Evolutionary conservation across 2,797 vertebrate genomes (phyloP).

Genomic region (Ptychobarbus kaznakovi): DNA sequence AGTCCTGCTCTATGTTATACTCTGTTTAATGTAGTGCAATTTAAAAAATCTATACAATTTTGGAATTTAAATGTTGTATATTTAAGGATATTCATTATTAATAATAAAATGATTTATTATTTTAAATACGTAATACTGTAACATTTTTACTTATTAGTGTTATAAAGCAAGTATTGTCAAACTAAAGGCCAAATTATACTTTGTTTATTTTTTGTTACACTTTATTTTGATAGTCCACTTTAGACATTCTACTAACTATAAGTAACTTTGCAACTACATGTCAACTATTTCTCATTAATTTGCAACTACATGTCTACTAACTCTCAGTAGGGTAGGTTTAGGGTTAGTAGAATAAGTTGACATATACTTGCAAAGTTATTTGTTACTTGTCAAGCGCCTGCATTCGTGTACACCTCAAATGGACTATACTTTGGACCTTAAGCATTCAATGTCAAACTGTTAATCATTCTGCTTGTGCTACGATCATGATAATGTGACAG

Average conservation of each 20-base stretch:
- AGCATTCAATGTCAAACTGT: background rate
- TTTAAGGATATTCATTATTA: background rate
- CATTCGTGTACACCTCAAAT: background rate
- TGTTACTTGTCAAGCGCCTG: too few species aligned
- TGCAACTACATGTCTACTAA: too few species aligned
- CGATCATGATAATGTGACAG: background rate
- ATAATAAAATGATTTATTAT: background rate
- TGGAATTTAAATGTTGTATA: background rate
- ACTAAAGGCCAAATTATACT: background rate
- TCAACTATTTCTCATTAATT: too few species aligned
- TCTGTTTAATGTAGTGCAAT: background rate
- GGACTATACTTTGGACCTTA: background rate
- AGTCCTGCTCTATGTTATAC: background rate
- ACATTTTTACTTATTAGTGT: background rate
- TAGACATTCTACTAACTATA: too few species aligned
- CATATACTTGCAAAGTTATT: too few species aligned
- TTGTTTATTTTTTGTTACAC: too few species aligned
- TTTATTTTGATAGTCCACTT: too few species aligned
- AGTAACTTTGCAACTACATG: too few species aligned
- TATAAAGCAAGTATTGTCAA: background rate
- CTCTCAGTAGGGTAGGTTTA: too few species aligned
- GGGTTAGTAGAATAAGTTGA: too few species aligned
- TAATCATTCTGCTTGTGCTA: background rate
- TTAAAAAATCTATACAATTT: background rate
- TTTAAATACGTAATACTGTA: background rate